Percentiles rank a stretch among this genome's conserved stretches.
These are phyloP conservation scores for Sigmodon hispidus DNA, from an alignment of 2,113 vertebrate genomes.

Conservation along the genomic window DNA sequence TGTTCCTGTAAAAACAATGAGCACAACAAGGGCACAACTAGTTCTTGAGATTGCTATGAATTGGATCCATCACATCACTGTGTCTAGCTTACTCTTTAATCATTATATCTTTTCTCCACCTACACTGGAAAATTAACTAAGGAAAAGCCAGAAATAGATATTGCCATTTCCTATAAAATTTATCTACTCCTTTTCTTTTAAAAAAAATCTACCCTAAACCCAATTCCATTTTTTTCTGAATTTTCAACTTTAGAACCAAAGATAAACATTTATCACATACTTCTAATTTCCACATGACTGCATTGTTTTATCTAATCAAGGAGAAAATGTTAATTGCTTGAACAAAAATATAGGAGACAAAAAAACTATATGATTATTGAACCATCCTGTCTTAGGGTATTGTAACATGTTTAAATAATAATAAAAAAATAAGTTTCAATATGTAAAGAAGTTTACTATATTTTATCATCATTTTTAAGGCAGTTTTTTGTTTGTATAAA, in stretches of 20 bases:
- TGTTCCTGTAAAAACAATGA: neutral
- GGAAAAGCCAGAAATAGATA: fast-evolving
- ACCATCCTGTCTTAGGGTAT: neutral
- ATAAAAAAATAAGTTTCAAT: neutral
- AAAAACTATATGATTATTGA: neutral
- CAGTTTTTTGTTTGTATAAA: neutral
- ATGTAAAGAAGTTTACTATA: neutral
- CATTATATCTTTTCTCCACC: neutral
- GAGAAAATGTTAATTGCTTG: neutral
- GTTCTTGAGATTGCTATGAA: neutral
- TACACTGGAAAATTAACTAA: neutral
- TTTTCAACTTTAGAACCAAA: neutral
- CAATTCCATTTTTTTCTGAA: neutral
- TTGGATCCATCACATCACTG: neutral
- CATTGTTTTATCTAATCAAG: neutral
- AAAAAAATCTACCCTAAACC: neutral
- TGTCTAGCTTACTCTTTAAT: neutral
- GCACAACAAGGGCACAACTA: neutral
- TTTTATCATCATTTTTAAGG: too few species aligned
- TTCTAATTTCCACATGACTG: neutral
- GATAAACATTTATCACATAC: neutral
- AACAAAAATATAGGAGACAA: neutral
- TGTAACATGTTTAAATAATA: neutral
- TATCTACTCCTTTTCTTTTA: neutral
- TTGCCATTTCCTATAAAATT: neutral